Percentiles rank a stretch among this genome's conserved stretches.
Conservation (phyloP, 2,113 vertebrate genomes). For the Lepus timidus region DNA sequence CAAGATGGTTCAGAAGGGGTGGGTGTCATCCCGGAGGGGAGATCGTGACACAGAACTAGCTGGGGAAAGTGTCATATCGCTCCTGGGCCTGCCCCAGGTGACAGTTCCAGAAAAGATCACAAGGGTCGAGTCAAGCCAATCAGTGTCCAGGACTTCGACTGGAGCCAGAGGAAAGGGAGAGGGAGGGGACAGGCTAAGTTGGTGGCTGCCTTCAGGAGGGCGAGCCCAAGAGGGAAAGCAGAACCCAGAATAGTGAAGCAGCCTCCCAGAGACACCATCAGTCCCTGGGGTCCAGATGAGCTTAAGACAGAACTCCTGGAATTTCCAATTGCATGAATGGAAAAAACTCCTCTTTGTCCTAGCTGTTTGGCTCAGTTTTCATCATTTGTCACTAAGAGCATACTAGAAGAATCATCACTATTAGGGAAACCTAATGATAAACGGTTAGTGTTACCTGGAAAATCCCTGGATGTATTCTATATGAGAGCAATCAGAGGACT, state of each 20-base stretch:
- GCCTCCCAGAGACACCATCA: neutral
- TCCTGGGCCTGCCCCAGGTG: neutral
- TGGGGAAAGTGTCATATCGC: neutral
- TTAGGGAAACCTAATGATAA: constrained; percentile 50
- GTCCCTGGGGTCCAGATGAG: neutral
- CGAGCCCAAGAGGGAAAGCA: constrained; percentile 13
- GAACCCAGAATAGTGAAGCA: neutral
- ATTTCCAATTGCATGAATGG: neutral
- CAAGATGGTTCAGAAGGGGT: neutral
- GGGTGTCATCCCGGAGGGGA: neutral
- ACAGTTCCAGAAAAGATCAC: neutral
- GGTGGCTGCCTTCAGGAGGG: neutral
- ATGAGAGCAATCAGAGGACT: constrained; percentile 6
- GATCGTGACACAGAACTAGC: neutral
- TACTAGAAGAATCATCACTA: neutral
- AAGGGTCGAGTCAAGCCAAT: neutral
- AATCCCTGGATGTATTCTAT: neutral
- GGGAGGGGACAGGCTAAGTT: neutral
- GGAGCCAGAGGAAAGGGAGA: neutral
- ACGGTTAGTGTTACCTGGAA: constrained; percentile 15
- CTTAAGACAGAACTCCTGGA: neutral
- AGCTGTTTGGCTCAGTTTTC: neutral
- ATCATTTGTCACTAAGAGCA: neutral
- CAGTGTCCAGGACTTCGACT: neutral
- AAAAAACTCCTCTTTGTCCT: neutral